These are phyloP conservation scores for Drosophila subquinaria DNA, from an alignment of 2,888 invertebrate genomes.

Conservation along the genomic window DNA sequence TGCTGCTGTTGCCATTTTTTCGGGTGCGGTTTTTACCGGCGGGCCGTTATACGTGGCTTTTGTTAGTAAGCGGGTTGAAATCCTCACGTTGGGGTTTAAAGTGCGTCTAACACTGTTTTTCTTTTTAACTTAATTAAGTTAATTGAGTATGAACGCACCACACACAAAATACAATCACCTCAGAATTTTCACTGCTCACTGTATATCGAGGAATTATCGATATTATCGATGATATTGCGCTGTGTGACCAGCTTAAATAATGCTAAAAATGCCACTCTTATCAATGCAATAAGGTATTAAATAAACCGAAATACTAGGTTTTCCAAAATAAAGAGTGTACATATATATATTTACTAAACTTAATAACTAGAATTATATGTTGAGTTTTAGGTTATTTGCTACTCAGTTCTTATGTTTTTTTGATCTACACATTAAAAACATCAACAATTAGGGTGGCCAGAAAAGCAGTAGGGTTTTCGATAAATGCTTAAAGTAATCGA, in stretches of 20 bases:
- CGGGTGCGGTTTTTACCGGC: constrained; percentile 79
- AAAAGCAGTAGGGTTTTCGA: not conserved
- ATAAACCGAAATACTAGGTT: constrained; percentile 28
- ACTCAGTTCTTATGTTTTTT: constrained; percentile 22
- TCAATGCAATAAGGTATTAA: constrained; percentile 5
- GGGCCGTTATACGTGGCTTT: constrained; percentile 62
- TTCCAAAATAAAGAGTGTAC: constrained; percentile 5
- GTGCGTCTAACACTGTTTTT: constrained; percentile 65
- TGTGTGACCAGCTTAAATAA: constrained; percentile 41
- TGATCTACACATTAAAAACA: not conserved
- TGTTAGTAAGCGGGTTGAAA: constrained; percentile 64
- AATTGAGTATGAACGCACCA: constrained; percentile 74
- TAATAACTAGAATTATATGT: constrained; percentile 12
- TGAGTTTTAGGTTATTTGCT: constrained; percentile 31
- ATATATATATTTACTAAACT: constrained; percentile 11
- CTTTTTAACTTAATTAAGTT: constrained; percentile 76
- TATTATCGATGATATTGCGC: not conserved
- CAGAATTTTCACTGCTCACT: constrained; percentile 63
- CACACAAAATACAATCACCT: constrained; percentile 65
- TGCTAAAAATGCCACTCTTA: constrained; percentile 24
- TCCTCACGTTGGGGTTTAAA: constrained; percentile 66
- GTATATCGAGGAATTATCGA: not conserved
- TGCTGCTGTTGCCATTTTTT: constrained; percentile 79
- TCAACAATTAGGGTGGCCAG: not conserved
- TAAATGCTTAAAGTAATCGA: not conserved